Evolutionary conservation across 2,888 invertebrate genomes (phyloP), one percentile per base, ranked within the genome.

Genomic region (Pheosia gnoma): DNA sequence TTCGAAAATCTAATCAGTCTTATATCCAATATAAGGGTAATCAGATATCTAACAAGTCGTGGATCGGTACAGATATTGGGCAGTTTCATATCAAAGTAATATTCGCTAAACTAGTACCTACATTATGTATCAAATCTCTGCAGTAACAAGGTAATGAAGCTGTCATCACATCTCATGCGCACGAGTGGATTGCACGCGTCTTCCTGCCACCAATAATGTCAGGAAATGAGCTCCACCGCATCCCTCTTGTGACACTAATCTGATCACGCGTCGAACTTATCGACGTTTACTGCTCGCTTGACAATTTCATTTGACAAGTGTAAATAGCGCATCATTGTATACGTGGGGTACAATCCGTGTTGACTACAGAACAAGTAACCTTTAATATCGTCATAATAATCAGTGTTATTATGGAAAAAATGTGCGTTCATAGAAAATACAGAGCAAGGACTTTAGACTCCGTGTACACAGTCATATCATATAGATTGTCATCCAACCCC

Each of bases 401-500:
- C 25, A 25, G 25, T 25, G 25, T 25, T 25, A 2, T 25, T 25
- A 25, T 2, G n/a, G n/a, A n/a, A 25, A 25, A 25, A 25, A 25
- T 25, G 25, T 25, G 25, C 2, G 25, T 25, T 25, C 25, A 25
- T 25, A 25, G 25, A 25, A 25, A 25, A 25, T 25, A 25, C 25
- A 25, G 25, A 25, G 25, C 25, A 25, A 25, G 25, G 25, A 25
- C 25, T 25, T 25, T 1, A 25, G 25, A 25, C 25, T 25, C 25
- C 1, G 1, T 25, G 25, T 25, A 25, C 1, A 25, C 25, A 1
- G 25, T 0, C 25, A 25, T 25, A 25, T 2, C 25, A 25, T 25
- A 25, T 2, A 25, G 25, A 0, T 25, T 25, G 68, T 69, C 67
- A 69, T 37, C 43, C 49, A 49, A n/a, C 5, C 11, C 11, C n/a